Conservation (phyloP, 1,140 invertebrate genomes). For the Macrostomum lignano region DNA sequence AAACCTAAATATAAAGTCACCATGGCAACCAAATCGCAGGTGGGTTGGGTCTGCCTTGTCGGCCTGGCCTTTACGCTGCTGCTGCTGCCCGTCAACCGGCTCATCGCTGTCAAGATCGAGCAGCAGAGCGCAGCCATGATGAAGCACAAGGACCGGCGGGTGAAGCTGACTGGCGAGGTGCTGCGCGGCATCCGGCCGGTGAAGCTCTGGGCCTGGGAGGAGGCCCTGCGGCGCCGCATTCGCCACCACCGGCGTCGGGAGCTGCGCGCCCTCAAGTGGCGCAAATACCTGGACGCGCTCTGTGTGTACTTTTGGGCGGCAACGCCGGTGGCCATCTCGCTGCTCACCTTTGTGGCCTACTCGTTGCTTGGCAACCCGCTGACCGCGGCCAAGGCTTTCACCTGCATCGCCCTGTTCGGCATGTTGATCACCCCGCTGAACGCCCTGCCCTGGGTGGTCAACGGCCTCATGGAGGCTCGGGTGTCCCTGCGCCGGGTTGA, state of each 20-base stretch:
- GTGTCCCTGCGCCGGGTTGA: slow-evolving; percentile 30
- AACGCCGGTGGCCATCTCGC: slow-evolving; percentile 72
- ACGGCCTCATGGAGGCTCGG: slow-evolving; percentile 66
- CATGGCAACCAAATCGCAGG: too few species aligned
- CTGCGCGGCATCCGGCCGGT: slow-evolving; percentile 55
- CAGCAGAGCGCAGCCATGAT: slow-evolving; percentile 56
- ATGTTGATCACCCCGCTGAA: slow-evolving; percentile 84
- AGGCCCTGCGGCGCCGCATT: slow-evolving; percentile 45
- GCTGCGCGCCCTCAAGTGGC: slow-evolving; percentile 27
- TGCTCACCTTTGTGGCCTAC: slow-evolving; percentile 64
- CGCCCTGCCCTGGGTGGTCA: slow-evolving; percentile 88
- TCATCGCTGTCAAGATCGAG: slow-evolving; percentile 62
- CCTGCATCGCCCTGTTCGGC: slow-evolving; percentile 65
- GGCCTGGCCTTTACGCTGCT: slow-evolving; percentile 56
- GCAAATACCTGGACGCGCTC: slow-evolving; percentile 87
- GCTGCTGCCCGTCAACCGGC: slow-evolving; percentile 72
- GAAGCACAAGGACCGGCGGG: slow-evolving; percentile 58
- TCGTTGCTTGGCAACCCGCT: slow-evolving; percentile 48
- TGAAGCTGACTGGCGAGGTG: slow-evolving; percentile 43
- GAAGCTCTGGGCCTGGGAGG: slow-evolving; percentile 75
- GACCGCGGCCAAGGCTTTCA: slow-evolving; percentile 50
- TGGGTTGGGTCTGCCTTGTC: slow-evolving; percentile 61
- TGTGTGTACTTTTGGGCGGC: slow-evolving; percentile 97
- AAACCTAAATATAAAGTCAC: too few species aligned
- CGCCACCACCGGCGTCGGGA: slow-evolving; percentile 19